Conservation (phyloP, 2,113 vertebrate species). For the Bucco capensis region DNA sequence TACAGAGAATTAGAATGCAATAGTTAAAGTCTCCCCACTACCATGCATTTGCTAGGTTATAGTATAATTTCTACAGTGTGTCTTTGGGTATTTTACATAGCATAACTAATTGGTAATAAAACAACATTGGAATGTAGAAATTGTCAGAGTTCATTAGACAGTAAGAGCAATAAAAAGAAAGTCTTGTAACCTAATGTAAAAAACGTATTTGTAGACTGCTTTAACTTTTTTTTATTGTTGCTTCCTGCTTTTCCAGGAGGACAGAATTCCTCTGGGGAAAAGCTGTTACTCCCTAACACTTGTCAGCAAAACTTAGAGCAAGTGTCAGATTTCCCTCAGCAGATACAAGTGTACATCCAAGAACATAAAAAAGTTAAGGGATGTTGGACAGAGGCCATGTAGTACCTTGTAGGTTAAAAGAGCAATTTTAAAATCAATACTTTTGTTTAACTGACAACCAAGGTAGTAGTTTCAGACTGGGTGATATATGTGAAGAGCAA, state of each 20-base stretch:
- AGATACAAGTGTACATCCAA: slow-evolving; percentile 15
- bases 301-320: neutral
- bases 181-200: neutral
- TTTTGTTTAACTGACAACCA: slow-evolving; percentile 54
- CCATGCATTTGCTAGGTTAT: neutral
- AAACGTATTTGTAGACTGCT: neutral
- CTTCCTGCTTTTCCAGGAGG: neutral
- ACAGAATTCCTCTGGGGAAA: slow-evolving; percentile 2
- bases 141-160: slow-evolving; percentile 22
- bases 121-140: neutral
- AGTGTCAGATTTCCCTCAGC: slow-evolving; percentile 44
- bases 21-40: neutral
- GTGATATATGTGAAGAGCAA: slow-evolving; percentile 40
- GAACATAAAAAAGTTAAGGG: slow-evolving; percentile 52
- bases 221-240: neutral
- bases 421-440: slow-evolving; percentile 72
- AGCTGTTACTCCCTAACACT: neutral
- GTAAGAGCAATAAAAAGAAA: neutral
- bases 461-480: slow-evolving; percentile 17
- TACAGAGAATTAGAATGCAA: neutral
- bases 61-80: neutral
- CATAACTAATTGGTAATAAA: slow-evolving; percentile 28
- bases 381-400: slow-evolving; percentile 33
- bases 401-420: slow-evolving; percentile 66
- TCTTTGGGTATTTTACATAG: neutral